These are phyloP conservation scores for Calyptomena viridis DNA, from an alignment of 2,113 vertebrate genomes.

Conservation along the genomic window DNA sequence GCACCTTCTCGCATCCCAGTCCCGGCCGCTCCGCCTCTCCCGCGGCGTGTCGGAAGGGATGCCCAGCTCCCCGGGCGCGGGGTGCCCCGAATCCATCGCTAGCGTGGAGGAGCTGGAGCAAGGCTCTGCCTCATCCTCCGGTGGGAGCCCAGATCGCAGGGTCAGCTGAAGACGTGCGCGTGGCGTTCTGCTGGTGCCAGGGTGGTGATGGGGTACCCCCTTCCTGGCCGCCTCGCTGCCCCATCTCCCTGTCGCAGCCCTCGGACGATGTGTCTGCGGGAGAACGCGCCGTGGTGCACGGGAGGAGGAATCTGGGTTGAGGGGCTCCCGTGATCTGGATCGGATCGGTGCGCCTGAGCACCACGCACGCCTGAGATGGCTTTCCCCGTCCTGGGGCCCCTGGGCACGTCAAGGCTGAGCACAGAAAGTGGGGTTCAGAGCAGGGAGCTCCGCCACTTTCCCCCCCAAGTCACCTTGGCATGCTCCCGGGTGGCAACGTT, in stretches of 20 bases:
- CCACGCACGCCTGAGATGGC: rapidly evolving
- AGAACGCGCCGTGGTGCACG: rapidly evolving
- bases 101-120: not conserved
- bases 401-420: not conserved
- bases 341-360: not conserved
- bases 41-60: not conserved
- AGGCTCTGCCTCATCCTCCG: not conserved
- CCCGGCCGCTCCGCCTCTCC: not conserved
- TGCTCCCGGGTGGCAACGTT: not conserved
- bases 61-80: not conserved
- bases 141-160: not conserved
- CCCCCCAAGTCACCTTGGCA: slow-evolving; percentile 51
- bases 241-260: not conserved
- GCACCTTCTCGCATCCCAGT: not conserved
- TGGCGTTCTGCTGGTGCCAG: not conserved
- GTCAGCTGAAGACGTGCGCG: not conserved
- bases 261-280: not conserved
- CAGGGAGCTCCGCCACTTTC: not conserved
- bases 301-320: not conserved
- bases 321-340: rapidly evolving
- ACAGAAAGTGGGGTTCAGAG: not conserved
- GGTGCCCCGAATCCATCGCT: not conserved
- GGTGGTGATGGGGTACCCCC: not conserved
- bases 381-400: not conserved
- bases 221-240: rapidly evolving